Percentiles rank a stretch among this genome's conserved stretches.
These are phyloP conservation scores for Clanis bilineata DNA, from an alignment of 2,888 invertebrate genomes.

Conservation along the genomic window DNA sequence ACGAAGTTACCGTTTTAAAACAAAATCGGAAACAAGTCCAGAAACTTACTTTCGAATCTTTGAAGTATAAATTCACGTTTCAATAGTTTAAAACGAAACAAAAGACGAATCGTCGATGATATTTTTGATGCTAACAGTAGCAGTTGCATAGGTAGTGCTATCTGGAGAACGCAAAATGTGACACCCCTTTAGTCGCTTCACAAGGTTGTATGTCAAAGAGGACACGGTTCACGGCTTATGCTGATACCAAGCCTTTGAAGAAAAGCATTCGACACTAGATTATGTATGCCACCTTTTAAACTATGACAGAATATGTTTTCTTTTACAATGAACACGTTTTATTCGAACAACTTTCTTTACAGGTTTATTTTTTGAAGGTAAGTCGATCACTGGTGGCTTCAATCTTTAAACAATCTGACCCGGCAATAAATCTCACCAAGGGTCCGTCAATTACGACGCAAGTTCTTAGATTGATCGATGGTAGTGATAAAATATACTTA, in stretches of 20 bases:
- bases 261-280: constrained; percentile 52
- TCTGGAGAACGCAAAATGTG: constrained; percentile 55
- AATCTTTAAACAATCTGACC: background rate
- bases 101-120: constrained; percentile 32
- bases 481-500: constrained; percentile 7
- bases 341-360: background rate
- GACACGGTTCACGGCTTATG: constrained; percentile 53
- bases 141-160: constrained; percentile 39
- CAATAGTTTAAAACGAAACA: constrained; percentile 41
- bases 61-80: constrained; percentile 30
- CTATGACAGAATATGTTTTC: constrained; percentile 45
- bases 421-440: constrained; percentile 4
- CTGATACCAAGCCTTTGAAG: constrained; percentile 61
- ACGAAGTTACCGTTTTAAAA: constrained; percentile 9
- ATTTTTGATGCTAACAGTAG: constrained; percentile 52
- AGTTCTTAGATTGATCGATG: constrained; percentile 16
- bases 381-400: background rate
- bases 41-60: constrained; percentile 4
- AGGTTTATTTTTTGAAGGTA: background rate
- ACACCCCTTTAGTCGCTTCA: constrained; percentile 50
- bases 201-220: constrained; percentile 53
- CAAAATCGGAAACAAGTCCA: constrained; percentile 16
- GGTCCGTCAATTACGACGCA: background rate
- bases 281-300: constrained; percentile 54
- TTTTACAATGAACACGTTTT: constrained; percentile 24